Evolutionary conservation across 1,140 invertebrate genomes (phyloP).

Genomic region (Hyles euphorbiae): DNA sequence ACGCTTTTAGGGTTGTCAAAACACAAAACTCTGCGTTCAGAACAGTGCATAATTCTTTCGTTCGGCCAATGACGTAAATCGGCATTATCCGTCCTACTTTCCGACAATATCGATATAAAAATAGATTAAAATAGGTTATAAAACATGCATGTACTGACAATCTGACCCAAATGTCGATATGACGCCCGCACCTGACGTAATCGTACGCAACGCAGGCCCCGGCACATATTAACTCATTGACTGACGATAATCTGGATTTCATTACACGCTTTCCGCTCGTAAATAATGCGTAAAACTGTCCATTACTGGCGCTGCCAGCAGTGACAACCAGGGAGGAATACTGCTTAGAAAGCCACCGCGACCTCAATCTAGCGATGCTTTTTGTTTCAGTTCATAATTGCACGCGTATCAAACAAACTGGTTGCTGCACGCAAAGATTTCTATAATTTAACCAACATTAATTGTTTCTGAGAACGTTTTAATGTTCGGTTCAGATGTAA

Average conservation of each 20-base stretch:
- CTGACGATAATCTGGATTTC: constrained; percentile 31
- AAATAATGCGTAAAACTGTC: constrained; percentile 7
- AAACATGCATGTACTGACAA: constrained; percentile 54
- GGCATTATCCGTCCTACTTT: constrained; percentile 27
- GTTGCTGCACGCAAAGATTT: constrained; percentile 2
- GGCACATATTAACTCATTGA: constrained; percentile 35
- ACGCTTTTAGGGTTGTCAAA: constrained; percentile 8
- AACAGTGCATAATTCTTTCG: constrained; percentile 3
- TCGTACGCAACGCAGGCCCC: constrained; percentile 22
- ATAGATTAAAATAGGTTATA: constrained; percentile 56
- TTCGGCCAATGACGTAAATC: background rate
- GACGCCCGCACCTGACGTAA: constrained; percentile 56
- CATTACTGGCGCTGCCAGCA: constrained; percentile 2
- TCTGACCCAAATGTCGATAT: constrained; percentile 57
- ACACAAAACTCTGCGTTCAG: background rate
- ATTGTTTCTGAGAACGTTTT: background rate
- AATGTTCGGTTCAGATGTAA: background rate
- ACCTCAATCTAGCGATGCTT: constrained; percentile 1
- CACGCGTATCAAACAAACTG: constrained; percentile 1
- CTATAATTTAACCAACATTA: background rate
- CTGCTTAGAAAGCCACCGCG: constrained; percentile 1
- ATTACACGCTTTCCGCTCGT: constrained; percentile 19
- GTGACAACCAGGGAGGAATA: background rate
- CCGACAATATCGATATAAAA: constrained; percentile 31
- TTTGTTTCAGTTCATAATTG: background rate